Evolutionary conservation across 1,140 invertebrate species (phyloP).

Genomic region (Rhopalosiphum padi): DNA sequence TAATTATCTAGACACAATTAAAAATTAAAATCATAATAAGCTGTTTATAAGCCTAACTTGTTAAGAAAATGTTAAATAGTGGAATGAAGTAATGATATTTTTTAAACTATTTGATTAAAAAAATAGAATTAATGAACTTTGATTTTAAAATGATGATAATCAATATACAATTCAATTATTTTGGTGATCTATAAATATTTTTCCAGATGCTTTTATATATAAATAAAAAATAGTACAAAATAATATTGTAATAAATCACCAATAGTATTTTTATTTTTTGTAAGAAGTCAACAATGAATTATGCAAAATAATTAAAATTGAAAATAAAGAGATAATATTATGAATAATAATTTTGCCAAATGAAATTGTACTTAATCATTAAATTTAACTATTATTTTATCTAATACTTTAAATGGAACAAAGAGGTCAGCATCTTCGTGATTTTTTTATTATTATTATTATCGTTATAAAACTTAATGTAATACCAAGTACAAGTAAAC

Average conservation of each 20-base stretch:
- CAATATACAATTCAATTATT: neutral
- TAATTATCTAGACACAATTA: neutral
- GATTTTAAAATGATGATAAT: neutral
- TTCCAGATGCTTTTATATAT: neutral
- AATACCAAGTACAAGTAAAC: constrained; percentile 21
- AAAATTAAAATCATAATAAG: neutral
- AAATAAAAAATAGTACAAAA: neutral
- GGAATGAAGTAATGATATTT: neutral
- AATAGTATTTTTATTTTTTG: neutral
- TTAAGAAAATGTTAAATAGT: neutral
- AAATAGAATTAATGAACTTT: neutral
- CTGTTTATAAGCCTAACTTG: neutral
- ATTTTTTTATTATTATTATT: neutral
- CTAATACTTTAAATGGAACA: constrained; percentile 24
- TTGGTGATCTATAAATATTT: neutral
- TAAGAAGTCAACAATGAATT: neutral
- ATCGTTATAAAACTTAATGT: neutral
- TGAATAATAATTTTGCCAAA: neutral
- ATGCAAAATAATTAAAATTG: neutral
- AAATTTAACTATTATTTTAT: constrained; percentile 11
- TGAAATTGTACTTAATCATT: constrained; percentile 13
- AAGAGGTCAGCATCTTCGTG: neutral
- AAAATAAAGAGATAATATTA: neutral
- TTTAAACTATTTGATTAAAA: neutral
- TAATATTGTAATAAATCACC: neutral